Conservation (phyloP, 2,113 vertebrate species). For the Lontra canadensis region DNA sequence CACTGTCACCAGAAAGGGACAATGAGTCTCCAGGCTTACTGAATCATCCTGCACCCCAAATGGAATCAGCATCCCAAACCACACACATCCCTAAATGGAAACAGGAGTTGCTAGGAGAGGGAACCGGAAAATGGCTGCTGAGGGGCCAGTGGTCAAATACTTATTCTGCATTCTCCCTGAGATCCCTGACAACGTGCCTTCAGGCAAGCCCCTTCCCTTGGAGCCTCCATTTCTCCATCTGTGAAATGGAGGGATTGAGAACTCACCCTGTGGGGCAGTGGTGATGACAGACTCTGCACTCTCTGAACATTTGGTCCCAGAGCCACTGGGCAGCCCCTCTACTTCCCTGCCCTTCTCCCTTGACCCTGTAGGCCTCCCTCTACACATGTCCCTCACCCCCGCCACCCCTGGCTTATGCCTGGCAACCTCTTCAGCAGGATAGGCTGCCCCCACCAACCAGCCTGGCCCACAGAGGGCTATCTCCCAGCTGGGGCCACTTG, state of each 20-base stretch:
- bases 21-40: neutral
- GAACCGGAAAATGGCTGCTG: neutral
- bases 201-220: neutral
- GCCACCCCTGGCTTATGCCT: no score
- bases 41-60: neutral
- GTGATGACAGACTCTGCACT: neutral
- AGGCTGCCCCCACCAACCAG: neutral
- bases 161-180: neutral
- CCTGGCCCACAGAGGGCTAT: neutral
- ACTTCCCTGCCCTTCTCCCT: neutral
- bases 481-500: neutral
- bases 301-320: neutral
- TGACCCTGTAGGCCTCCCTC: neutral
- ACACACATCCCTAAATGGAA: neutral
- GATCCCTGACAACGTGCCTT: neutral
- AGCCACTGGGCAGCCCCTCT: neutral
- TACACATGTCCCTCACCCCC: no score
- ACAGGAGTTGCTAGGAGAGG: neutral
- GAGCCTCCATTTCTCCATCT: neutral
- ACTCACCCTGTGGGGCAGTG: rapidly evolving
- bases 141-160: neutral
- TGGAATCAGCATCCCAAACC: neutral
- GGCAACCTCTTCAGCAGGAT: neutral
- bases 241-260: neutral
- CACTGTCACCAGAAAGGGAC: neutral